Evolutionary conservation across 2,888 invertebrate species (phyloP).

Genomic region (Frankliniella intonsa): DNA sequence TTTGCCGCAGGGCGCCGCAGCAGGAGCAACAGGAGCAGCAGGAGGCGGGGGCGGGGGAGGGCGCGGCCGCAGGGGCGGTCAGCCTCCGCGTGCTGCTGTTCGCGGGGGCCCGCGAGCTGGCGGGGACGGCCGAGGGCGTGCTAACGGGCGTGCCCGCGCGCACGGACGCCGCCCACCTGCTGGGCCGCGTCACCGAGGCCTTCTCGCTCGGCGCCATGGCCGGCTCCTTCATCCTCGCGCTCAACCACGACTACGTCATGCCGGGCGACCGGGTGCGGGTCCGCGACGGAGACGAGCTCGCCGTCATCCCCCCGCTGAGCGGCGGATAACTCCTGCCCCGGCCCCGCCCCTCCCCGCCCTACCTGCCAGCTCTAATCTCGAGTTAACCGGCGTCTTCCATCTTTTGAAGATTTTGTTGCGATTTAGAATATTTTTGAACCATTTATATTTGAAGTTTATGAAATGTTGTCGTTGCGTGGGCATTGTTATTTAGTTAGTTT

Average conservation of each 20-base stretch:
- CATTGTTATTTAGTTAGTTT: too few species aligned
- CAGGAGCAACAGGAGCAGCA: neutral
- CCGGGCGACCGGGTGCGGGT: neutral
- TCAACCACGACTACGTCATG: neutral
- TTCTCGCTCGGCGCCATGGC: constrained; percentile 10
- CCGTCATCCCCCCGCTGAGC: constrained; percentile 1
- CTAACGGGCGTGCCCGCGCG: neutral
- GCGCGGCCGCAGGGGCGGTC: neutral
- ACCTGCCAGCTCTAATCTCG: neutral
- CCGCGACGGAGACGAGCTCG: constrained; percentile 14
- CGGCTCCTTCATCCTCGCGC: constrained; percentile 11
- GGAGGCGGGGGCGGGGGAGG: neutral
- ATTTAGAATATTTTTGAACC: too few species aligned
- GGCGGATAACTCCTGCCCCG: neutral
- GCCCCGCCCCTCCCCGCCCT: neutral
- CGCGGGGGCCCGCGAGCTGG: constrained; percentile 11
- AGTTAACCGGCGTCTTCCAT: too few species aligned
- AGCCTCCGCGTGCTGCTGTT: constrained; percentile 13
- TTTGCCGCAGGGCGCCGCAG: neutral
- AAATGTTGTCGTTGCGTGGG: too few species aligned
- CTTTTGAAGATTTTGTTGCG: too few species aligned
- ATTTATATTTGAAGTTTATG: too few species aligned
- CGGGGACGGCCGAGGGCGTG: constrained; percentile 4
- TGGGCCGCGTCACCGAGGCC: constrained; percentile 13
- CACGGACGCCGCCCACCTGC: neutral